A percentile compares a stretch with the other conserved stretches of the same genome.
These are phyloP conservation scores for Hyperoplus lanceolatus DNA, from an alignment of 2,797 vertebrate genomes.

Conservation along the genomic window DNA sequence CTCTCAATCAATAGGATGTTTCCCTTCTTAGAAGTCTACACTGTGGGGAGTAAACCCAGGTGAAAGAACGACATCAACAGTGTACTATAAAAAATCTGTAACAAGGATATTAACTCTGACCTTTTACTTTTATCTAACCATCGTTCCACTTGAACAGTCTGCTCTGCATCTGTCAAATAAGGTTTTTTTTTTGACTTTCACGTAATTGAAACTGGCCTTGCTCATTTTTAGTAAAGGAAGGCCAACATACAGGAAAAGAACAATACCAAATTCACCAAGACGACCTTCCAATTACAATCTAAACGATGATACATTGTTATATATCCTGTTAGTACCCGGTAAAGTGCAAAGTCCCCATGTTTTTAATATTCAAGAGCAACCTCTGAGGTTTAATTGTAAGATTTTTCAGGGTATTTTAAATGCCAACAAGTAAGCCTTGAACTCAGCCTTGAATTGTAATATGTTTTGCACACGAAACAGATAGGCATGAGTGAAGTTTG, in stretches of 20 bases:
- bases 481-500: conserved; percentile 50
- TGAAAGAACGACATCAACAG: conserved; percentile 58
- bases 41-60: conserved; percentile 55
- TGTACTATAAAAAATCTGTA: conserved; percentile 62
- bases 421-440: conserved; percentile 49
- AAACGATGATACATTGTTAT: not conserved
- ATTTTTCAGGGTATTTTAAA: conserved; percentile 42
- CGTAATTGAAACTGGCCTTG: conserved; percentile 25
- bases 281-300: not conserved
- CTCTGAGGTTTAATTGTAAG: conserved; percentile 41
- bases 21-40: conserved; percentile 57
- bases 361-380: conserved; percentile 42
- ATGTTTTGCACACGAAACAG: conserved; percentile 45
- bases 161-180: conserved; percentile 10
- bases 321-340: not conserved
- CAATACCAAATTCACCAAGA: conserved; percentile 18
- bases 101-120: conserved; percentile 63
- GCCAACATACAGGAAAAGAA: conserved; percentile 1
- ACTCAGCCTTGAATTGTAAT: conserved; percentile 58
- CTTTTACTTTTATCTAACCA: conserved; percentile 62
- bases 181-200: conserved; percentile 44
- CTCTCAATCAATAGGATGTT: conserved; percentile 72
- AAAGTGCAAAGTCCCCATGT: conserved; percentile 22
- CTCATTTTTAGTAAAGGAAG: conserved; percentile 30
- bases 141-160: conserved; percentile 28